Evolutionary conservation across 2,113 vertebrate species (phyloP), one percentile per base, ranked within the genome.

Genomic region (Heterocephalus glaber): DNA sequence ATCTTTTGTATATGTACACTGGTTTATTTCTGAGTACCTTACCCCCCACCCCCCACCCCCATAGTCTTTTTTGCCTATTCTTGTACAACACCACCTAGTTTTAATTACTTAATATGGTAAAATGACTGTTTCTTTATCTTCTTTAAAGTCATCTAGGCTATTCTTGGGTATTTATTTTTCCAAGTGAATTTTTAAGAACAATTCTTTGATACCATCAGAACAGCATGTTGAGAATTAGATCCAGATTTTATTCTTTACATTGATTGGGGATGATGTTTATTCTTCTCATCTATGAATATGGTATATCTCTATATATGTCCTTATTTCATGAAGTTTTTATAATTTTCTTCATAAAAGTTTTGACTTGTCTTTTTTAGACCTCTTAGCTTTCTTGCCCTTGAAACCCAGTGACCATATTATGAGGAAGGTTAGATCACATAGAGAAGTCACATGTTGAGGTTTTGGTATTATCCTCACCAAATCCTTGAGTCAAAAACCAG

Each of bases 161-260:
- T 94, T 94, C 77, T 87, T 70, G 44, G 79, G 33, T 72, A 54
- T 84, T 85, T 63, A 65, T 81, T 89, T 96, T 92, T 89, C 22
- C 70, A 86, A 58, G 30, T 60, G 49, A 74, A 86, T 81, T 94
- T 95, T 94, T 60, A 85, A 72, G 88, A 95, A 41, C 33, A 84
- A 47, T 13, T 94, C 14, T 93, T 87, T 92, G 5, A 28, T 86
- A 80, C 22, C 44, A 79, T n/a, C 49, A 85, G 41, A 96, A 92
- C 13, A 92, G 2, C 10, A 33, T 80, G 17, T 92, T 94, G 49
- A 47, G 33, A 87, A 68, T 80, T 86, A 80, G 70, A 79, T 85
- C 44, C 33, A 70, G 33, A 52, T 85, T 95, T 28, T 33, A 72
- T 89, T 89, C 16, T 20, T 83, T 81, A 6, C 68, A 14, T 72